Percentiles rank a stretch among this genome's conserved stretches.
phyloP scores from a whole-genome alignment of 2,113 vertebrate genomes.

The Ochotona princeps region DNA sequence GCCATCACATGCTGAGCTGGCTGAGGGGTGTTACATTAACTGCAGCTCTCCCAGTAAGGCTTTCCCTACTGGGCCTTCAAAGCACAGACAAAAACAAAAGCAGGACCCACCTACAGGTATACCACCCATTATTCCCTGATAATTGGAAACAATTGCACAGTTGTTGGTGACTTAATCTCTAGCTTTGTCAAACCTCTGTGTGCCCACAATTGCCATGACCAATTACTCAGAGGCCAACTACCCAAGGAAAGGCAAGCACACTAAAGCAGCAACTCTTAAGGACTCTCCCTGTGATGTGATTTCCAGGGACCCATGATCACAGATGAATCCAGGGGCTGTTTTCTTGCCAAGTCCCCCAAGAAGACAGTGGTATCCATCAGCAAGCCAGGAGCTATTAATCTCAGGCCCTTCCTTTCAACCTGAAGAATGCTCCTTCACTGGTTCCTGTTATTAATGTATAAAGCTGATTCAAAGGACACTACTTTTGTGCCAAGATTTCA shows the following conservation, averaged over 20 bases:
- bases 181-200: slow-evolving; percentile 7
- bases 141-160: not conserved
- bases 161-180: slow-evolving; percentile 25
- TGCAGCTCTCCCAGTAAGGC: not conserved
- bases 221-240: not conserved
- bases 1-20: not conserved
- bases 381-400: not conserved
- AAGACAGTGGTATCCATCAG: slow-evolving; percentile 63
- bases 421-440: slow-evolving; percentile 43
- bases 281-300: not conserved
- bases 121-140: not conserved
- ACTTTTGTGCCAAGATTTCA: slow-evolving; percentile 61
- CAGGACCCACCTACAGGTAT: not conserved
- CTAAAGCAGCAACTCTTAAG: not conserved
- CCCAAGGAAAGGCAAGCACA: not conserved
- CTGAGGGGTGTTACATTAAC: not conserved
- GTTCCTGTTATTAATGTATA: slow-evolving; percentile 48
- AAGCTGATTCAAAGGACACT: slow-evolving; percentile 30
- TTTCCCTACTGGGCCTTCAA: not conserved
- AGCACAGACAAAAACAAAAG: slow-evolving; percentile 45
- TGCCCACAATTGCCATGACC: not conserved
- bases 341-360: slow-evolving; percentile 27
- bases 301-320: slow-evolving; percentile 13
- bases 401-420: slow-evolving; percentile 54
- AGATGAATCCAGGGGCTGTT: slow-evolving; percentile 37